phyloP scores from a whole-genome alignment of 1,140 invertebrate genomes.

The Laodelphax striatellus region DNA sequence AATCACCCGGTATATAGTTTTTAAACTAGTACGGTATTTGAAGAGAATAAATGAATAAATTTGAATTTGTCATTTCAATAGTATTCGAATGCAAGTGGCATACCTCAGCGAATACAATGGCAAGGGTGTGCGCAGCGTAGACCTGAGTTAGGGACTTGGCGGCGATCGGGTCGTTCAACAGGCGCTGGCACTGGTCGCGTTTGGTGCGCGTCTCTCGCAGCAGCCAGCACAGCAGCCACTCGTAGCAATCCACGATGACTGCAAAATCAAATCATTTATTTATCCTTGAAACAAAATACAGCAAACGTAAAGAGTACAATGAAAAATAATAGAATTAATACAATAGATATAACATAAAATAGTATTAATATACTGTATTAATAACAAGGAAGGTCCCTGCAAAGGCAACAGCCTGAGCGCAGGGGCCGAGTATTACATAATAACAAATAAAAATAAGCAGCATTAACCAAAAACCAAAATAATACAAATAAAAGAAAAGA shows the following conservation, averaged over 20 bases:
- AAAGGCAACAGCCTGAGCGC: no score
- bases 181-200: conserved; percentile 39
- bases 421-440: no score
- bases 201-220: conserved; percentile 52
- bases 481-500: no score
- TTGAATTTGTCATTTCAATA: no score
- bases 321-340: conserved; percentile 8
- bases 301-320: conserved; percentile 7
- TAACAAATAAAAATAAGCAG: no score
- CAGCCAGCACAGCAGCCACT: conserved; percentile 75
- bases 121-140: conserved; percentile 59
- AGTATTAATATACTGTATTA: no score
- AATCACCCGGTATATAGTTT: no score
- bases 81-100: no score
- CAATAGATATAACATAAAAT: background rate
- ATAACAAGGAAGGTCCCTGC: no score
- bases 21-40: no score
- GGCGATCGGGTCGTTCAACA: conserved; percentile 52
- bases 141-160: conserved; percentile 71
- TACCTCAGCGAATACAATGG: conserved; percentile 63
- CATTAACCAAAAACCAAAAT: no score
- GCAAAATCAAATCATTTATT: conserved; percentile 27
- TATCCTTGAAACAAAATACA: background rate
- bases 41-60: no score
- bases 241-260: conserved; percentile 60